These are phyloP conservation scores for Pleuronectes platessa DNA, from an alignment of 2,113 vertebrate species.

Conservation along the genomic window DNA sequence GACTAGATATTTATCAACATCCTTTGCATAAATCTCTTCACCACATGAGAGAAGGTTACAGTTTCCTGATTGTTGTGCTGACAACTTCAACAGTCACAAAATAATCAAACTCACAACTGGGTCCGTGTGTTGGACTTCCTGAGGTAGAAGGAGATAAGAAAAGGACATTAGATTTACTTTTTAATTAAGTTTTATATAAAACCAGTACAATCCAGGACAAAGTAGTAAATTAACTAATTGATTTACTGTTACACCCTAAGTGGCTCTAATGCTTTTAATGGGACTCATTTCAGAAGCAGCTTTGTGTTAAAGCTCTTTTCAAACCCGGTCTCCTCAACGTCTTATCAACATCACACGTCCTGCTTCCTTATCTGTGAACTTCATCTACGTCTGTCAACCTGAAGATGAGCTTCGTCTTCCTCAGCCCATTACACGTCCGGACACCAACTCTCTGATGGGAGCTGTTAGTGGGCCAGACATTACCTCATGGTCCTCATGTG, in stretches of 20 bases:
- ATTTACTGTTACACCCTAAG: background rate
- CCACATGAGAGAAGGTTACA: no score
- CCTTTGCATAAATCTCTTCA: no score
- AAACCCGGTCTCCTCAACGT: constrained; percentile 32
- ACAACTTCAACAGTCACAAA: no score
- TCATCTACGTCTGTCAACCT: constrained; percentile 59
- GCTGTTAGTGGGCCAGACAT: constrained; percentile 29
- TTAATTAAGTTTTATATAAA: background rate
- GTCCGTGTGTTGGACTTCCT: no score
- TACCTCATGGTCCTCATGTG: constrained; percentile 26
- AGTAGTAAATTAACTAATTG: background rate
- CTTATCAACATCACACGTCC: constrained; percentile 22
- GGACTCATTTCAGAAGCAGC: constrained; percentile 6
- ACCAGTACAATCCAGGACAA: background rate
- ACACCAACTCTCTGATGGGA: constrained; percentile 39
- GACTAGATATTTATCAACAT: no score
- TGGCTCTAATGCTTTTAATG: constrained; percentile 13
- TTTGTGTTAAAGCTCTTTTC: constrained; percentile 26
- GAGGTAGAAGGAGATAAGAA: no score
- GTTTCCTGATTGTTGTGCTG: no score
- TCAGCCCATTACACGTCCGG: constrained; percentile 53
- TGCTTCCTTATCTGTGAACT: constrained; percentile 43
- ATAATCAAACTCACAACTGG: no score
- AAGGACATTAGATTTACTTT: no score
- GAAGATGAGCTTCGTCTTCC: constrained; percentile 59